A percentile compares a stretch with the other conserved stretches of the same genome.
These are phyloP conservation scores for Zosterops borbonicus DNA, from an alignment of 2,113 vertebrate species.

Conservation along the genomic window DNA sequence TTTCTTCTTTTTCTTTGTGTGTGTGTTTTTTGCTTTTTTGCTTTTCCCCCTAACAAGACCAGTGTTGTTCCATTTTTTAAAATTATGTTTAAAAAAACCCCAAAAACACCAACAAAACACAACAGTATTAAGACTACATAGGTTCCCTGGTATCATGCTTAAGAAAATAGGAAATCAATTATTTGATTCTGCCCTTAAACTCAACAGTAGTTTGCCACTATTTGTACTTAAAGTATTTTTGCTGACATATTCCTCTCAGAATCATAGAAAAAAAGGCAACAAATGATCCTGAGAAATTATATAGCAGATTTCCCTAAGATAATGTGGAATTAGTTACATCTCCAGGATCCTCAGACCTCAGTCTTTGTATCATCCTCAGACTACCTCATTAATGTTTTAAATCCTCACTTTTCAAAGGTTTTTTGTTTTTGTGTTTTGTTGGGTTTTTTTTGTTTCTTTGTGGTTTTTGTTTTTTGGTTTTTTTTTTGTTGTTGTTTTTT, in stretches of 20 bases:
- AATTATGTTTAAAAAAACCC: not conserved
- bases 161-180: not conserved
- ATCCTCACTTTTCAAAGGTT: not conserved
- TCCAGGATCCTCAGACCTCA: not conserved
- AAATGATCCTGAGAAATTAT: not conserved
- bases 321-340: not conserved
- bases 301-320: not conserved
- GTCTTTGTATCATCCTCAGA: not conserved
- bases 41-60: conserved; percentile 33
- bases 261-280: not conserved
- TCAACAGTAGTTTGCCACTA: not conserved
- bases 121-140: not conserved
- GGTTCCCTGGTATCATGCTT: not conserved
- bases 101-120: not conserved
- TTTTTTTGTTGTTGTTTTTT: too few relatives aligned
- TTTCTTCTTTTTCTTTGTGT: not conserved
- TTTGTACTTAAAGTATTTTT: not conserved
- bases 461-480: too few relatives aligned
- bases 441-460: not conserved
- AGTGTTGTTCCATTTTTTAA: conserved; percentile 28
- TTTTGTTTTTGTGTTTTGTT: not conserved
- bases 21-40: not conserved
- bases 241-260: not conserved
- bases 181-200: not conserved
- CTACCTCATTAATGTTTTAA: not conserved